Conservation (phyloP, 2,797 vertebrate genomes). For the Amazonetta brasiliensis region DNA sequence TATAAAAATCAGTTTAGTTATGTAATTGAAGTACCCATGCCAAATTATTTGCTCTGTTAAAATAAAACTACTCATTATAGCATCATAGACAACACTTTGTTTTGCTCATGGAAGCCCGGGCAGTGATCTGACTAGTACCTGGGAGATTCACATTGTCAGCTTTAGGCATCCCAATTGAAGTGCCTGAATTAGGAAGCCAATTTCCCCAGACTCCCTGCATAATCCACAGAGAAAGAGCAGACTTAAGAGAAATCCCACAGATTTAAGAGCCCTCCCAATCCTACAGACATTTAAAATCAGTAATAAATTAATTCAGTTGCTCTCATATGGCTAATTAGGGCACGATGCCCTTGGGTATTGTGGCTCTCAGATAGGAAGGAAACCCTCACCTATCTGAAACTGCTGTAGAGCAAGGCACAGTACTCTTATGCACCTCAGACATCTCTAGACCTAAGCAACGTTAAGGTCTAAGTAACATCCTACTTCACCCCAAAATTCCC, state of each 20-base stretch:
- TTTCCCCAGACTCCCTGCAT: not conserved
- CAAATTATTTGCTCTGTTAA: conserved; percentile 27
- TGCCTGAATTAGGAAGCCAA: not conserved
- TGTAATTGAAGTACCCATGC: conserved; percentile 5
- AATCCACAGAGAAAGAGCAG: not conserved
- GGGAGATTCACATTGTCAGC: not conserved
- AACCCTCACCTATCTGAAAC: not conserved
- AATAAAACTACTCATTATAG: not conserved
- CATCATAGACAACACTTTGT: not conserved
- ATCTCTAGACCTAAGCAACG: not conserved
- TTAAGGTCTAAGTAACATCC: not conserved
- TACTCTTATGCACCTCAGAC: not conserved
- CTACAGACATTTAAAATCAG: not conserved
- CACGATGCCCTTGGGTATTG: not conserved
- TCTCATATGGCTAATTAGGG: not conserved
- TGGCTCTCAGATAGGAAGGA: not conserved
- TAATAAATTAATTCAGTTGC: not conserved
- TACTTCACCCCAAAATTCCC: not conserved
- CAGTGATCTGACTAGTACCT: not conserved
- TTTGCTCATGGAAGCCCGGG: not conserved
- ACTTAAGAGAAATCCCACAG: not conserved
- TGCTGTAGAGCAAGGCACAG: not conserved
- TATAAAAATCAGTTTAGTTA: not conserved
- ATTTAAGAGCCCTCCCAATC: not conserved
- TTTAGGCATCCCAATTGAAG: not conserved